A percentile compares a stretch with the other conserved stretches of the same genome.
phyloP scores from a whole-genome alignment of 2,113 vertebrate genomes.

The Charina bottae region DNA sequence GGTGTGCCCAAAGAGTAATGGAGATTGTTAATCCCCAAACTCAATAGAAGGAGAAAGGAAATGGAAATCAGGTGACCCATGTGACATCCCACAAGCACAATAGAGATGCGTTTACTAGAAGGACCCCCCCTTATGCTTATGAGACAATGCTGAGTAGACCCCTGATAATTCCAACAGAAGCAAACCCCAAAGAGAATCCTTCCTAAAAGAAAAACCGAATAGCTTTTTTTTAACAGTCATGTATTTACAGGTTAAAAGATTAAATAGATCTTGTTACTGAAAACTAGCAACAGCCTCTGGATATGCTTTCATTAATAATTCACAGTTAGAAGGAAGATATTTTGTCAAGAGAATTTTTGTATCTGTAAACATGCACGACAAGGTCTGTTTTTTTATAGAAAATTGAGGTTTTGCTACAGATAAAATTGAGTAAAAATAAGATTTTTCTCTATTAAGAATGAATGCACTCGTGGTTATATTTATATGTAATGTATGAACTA shows the following conservation, averaged over 20 bases:
- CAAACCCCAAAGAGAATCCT: accelerated
- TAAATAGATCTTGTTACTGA: background rate
- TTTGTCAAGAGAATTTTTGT: conserved; percentile 59
- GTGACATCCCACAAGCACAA: no score
- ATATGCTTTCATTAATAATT: background rate
- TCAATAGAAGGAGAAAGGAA: no score
- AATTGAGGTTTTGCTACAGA: conserved; percentile 63
- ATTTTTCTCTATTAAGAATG: conserved; percentile 49
- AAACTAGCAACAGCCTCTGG: background rate
- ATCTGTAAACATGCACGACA: conserved; percentile 12
- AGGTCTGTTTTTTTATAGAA: conserved; percentile 50
- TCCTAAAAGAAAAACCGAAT: background rate
- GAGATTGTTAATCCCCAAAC: no score
- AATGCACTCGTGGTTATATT: conserved; percentile 37
- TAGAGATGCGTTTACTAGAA: no score
- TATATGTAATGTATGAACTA: conserved; percentile 75
- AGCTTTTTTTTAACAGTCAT: accelerated
- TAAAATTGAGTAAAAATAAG: conserved; percentile 69
- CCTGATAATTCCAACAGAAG: no score
- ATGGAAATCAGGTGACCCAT: no score
- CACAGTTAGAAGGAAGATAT: conserved; percentile 22
- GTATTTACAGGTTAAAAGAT: background rate
- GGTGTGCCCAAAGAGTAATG: no score
- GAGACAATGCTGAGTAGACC: no score
- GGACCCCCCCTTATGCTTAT: no score